Evolutionary conservation across 1,140 invertebrate genomes (phyloP).

Genomic region (Arctopsyche grandis): DNA sequence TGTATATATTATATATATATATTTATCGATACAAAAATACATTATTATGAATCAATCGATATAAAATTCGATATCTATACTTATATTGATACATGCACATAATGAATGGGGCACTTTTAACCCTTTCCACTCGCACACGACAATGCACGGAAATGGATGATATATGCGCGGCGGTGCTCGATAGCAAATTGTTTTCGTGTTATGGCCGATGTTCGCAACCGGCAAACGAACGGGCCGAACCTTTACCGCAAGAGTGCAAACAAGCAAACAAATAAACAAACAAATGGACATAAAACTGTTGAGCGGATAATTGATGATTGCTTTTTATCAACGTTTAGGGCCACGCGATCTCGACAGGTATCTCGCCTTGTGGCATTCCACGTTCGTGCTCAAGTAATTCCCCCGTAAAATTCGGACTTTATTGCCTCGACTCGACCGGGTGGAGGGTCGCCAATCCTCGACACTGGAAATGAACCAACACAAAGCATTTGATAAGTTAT

Average conservation of each 20-base stretch:
- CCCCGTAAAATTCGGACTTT: neutral
- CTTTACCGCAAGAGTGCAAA: neutral
- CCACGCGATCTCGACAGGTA: neutral
- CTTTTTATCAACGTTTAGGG: slow-evolving; percentile 10
- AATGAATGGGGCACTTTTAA: neutral
- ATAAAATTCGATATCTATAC: neutral
- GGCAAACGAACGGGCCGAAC: neutral
- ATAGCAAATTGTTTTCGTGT: slow-evolving; percentile 19
- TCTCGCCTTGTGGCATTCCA: neutral
- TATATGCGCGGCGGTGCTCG: neutral
- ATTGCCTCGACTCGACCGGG: neutral
- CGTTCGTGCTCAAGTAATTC: neutral
- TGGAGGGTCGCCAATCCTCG: too few relatives aligned
- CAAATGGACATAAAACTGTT: slow-evolving; percentile 1
- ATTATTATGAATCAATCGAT: neutral
- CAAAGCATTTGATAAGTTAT: too few relatives aligned
- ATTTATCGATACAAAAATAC: too few relatives aligned
- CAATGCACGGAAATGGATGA: neutral
- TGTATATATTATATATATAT: too few relatives aligned
- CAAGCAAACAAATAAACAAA: too few relatives aligned
- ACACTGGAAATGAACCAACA: too few relatives aligned
- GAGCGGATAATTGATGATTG: slow-evolving; percentile 8
- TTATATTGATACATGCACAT: neutral
- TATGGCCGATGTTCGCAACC: neutral
- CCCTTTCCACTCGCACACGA: neutral